phyloP scores from a whole-genome alignment of 2,888 invertebrate genomes.

The Tineola bisselliella region DNA sequence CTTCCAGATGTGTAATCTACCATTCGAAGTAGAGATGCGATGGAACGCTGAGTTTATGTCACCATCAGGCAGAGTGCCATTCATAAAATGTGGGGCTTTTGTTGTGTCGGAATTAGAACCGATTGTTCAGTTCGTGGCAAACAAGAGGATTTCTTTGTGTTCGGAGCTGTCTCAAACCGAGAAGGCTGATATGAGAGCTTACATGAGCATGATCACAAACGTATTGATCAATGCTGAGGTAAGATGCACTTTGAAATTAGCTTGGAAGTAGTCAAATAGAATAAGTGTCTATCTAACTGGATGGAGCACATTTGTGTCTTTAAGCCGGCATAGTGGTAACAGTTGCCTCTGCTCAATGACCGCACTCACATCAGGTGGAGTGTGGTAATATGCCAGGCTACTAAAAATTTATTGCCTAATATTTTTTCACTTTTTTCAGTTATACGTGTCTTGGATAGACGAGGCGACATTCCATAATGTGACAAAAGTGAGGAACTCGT shows the following conservation, averaged over 20 bases:
- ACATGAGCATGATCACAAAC: slow-evolving; percentile 89
- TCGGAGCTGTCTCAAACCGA: slow-evolving; percentile 76
- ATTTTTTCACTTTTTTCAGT: slow-evolving; percentile 58
- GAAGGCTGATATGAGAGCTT: slow-evolving; percentile 92
- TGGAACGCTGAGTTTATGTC: slow-evolving; percentile 98
- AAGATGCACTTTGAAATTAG: slow-evolving; percentile 16
- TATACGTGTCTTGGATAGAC: slow-evolving; percentile 90
- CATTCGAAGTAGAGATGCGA: slow-evolving; percentile 81
- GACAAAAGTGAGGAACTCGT: slow-evolving; percentile 86
- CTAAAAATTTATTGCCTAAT: too few species aligned
- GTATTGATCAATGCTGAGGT: slow-evolving; percentile 93
- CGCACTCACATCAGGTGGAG: too few species aligned
- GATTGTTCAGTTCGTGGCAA: slow-evolving; percentile 88
- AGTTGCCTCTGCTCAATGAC: too few species aligned
- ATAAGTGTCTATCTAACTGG: too few species aligned
- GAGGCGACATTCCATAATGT: slow-evolving; percentile 80
- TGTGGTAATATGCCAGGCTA: too few species aligned
- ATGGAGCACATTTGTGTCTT: too few species aligned
- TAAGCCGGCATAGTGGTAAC: too few species aligned
- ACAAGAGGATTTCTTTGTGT: slow-evolving; percentile 83
- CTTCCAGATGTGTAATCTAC: slow-evolving; percentile 83
- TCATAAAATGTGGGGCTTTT: slow-evolving; percentile 89
- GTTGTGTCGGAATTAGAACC: slow-evolving; percentile 91
- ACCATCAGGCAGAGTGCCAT: slow-evolving; percentile 91
- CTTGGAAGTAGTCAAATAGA: background rate